Conservation (phyloP, 2,888 invertebrate species). For the Ochlodes sylvanus region DNA sequence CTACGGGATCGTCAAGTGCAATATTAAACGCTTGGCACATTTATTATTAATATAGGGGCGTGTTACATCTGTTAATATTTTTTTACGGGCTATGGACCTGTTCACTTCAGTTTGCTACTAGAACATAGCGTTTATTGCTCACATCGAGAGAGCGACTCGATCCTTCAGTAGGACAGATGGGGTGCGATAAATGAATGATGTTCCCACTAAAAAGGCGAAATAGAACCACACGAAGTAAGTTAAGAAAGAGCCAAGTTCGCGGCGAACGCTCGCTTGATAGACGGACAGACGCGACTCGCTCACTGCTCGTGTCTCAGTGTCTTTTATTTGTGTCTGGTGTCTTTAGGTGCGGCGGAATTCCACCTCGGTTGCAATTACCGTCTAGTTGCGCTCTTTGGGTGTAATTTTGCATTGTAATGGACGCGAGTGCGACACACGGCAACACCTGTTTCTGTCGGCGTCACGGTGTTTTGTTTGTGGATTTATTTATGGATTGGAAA, state of each 20-base stretch:
- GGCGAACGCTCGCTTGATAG: neutral
- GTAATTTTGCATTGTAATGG: constrained; percentile 8
- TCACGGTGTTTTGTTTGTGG: neutral
- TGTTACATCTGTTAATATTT: no score
- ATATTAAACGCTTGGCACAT: no score
- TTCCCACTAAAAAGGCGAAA: no score
- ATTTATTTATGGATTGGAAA: neutral
- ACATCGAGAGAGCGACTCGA: no score
- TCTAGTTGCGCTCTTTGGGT: constrained; percentile 4
- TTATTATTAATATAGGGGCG: no score
- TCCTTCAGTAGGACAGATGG: no score
- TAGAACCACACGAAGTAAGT: neutral
- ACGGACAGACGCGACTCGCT: constrained; percentile 7
- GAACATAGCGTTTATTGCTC: no score
- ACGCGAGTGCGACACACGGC: neutral
- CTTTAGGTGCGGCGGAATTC: neutral
- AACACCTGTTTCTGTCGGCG: neutral
- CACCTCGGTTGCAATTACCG: constrained; percentile 5
- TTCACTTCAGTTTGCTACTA: no score
- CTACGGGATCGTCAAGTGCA: no score
- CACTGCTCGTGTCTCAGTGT: neutral
- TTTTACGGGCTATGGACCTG: no score
- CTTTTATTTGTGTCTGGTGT: constrained; percentile 9
- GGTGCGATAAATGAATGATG: no score
- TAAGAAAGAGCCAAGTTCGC: neutral